Base-by-base conservation (phyloP, 2,888 invertebrate genomes). In the Apodemia mormo region DNA sequence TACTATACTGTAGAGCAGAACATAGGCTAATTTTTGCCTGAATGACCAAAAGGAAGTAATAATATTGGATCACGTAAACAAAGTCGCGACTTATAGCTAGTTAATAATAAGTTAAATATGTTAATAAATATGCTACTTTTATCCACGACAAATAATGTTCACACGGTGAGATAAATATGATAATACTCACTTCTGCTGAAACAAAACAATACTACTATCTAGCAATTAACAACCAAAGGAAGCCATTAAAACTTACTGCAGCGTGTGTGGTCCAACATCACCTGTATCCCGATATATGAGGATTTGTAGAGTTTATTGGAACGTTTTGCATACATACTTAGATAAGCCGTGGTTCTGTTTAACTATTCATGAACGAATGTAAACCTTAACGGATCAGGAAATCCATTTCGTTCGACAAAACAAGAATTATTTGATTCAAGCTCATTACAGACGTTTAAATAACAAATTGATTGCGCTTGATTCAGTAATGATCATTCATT, bases 271-370 rank as follows among this genome's bases (percentile, higher is more conserved):
- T 81, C 84, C 65, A 61, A 66, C 71, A 72, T 76, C 76, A 78
- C 77, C 78, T 79, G 77, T 73, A 78, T 73, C 72, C 68, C 71
- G 80, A 79, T 76, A 78, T 77, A 76, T 74, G 76, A 76, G 75
- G 75, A 78, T 82, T 82, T 78, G 79, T 80, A 76, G 77, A 79
- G 74, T 78, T 79, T 80, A 75, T 79, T 77, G 77, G 70, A 70
- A 71, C 74, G 75, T 78, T 85, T 85, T 85, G 82, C 84, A 85
- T 85, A 85, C 81, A 81, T 76, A 78, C 22, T 10, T 22, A 79
- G 82, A 85, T 84, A 84, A 80, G 78, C 77, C 73, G 70, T 68
- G 43, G 9, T 70, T 30, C 74, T 65, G 68, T 74, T 77, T 75
- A 73, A 77, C 74, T 74, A 77, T 76, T 75, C 74, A 71, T 71